Evolutionary conservation across 30 jellyfish, hydroid and myxozoan species (phyloP), one percentile per base, ranked within the genome.

Genomic region (Catostylus mosaicus): DNA sequence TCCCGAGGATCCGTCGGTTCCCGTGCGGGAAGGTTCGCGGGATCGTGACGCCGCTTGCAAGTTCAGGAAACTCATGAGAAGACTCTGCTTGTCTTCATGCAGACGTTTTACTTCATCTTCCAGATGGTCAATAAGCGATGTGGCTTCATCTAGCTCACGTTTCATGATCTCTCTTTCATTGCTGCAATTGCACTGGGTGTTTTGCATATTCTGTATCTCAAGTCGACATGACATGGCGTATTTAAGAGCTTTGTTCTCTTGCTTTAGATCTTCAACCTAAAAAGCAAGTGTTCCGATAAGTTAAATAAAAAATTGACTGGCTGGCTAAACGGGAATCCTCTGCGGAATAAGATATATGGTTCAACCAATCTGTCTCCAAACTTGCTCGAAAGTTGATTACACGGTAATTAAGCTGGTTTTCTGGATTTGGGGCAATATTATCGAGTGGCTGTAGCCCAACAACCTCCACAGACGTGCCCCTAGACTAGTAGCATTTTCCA

Each of bases 31-130:
- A 40, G 89, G 88, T 43, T 84, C 96, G 77, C 96, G 90, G 9
- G 99, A 94, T 48, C 97, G 80, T 37, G 93, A 83, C 18, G 99
- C 96, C 0, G 99, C 99, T 73, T 94, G 99, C 75, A 94, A 65
- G 71, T 94, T 94, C 83, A 94, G 83, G 80, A 94, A 88, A 65
- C 99, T 94, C 96, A 94, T 84, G 10, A 94, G 90, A 50, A 94
- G 92, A 63, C 96, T 96, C 62, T 94, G 97, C 67, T 94, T 94
- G 89, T 94, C 99, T 60, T 94, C 96, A 57, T 94, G 99, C 50
- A 94, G 69, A 9, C 99, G 88, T 47, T 78, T 84, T 3, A 94
- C 99, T 66, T 94, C 99, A 65, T 82, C 96, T 40, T 94, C 99
- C 4, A 88, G 91, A n/a, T 59, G 80, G 35, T 88, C 96, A 69